Base-by-base conservation (phyloP, 2,888 invertebrate genomes). In the Cantharis flavilabris region DNA sequence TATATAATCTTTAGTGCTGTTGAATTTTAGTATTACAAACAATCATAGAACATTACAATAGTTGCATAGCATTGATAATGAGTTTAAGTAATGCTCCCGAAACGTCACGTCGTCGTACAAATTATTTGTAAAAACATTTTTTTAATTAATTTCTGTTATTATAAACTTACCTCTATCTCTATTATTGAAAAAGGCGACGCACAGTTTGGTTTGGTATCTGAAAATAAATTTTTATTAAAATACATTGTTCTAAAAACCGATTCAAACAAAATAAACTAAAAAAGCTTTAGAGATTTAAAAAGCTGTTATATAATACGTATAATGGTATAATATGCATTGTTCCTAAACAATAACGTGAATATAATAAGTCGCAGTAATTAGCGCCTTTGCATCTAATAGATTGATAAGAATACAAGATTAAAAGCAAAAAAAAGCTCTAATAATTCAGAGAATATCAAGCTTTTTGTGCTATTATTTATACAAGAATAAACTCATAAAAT, bases 101-200 rank as follows among this genome's bases (percentile, higher is more conserved):
- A 26, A 26, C 26, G 26, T 23, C 23, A 4, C 20, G 20, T 20
- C 20, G 20, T 20, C 20, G 20, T 20, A 20, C 5, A 7, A 5
- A 7, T 23, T 23, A 23, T 23, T 23, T 23, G 7, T 23, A 7
- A 4, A 23, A 23, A 1, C 1, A 16, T 16, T 16, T 16, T 1
- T 16, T 16, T 16, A 16, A 23, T 23, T 23, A 23, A 5, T 23
- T 4, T 23, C 7, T 23, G 5, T 23, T 23, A 26, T 26, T 9
- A 26, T 26, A 26, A 26, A 67, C 75, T 75, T 70, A 75, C 75
- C 70, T 62, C 33, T 63, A 75, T 70, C 71, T 49, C 30, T 14
- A 67, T 49, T 10, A 49, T 63, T n/a, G 75, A 49, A 26, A 70
- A 33, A 67, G 33, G 33, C 9, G 65, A 14, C n/a, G 69, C 18